Percentiles rank a stretch among this genome's conserved stretches.
These are phyloP conservation scores for Rattus rattus DNA, from an alignment of 2,113 vertebrate species.

Conservation along the genomic window DNA sequence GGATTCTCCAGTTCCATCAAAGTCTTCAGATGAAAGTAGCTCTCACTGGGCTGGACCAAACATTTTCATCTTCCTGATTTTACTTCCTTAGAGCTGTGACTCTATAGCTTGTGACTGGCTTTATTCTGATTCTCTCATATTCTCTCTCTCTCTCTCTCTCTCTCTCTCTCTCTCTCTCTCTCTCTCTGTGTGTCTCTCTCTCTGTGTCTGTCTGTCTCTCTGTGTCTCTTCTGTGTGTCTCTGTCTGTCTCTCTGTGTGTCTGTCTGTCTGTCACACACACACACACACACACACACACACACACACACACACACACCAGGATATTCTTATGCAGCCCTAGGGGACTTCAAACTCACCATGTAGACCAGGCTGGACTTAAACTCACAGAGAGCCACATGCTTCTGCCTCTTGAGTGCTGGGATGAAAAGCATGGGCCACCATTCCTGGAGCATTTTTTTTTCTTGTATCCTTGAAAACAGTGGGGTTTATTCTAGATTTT, in stretches of 20 bases:
- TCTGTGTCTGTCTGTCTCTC: too few relatives aligned
- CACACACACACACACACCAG: too few relatives aligned
- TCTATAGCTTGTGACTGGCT: not conserved
- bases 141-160: too few relatives aligned
- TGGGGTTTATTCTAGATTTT: not conserved
- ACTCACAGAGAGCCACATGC: not conserved
- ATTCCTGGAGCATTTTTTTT: not conserved
- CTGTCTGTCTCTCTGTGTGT: too few relatives aligned
- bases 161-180: too few relatives aligned
- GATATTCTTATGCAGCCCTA: not conserved
- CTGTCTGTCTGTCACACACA: too few relatives aligned
- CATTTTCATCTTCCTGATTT: not conserved
- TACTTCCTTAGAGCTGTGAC: not conserved
- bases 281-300: too few relatives aligned
- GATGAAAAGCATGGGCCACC: not conserved
- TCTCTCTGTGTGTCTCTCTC: too few relatives aligned
- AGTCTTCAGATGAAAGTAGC: too few relatives aligned
- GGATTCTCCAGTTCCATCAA: not conserved
- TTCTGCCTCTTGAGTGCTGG: not conserved
- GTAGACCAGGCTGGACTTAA: not conserved
- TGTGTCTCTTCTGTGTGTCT: too few relatives aligned
- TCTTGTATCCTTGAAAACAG: not conserved
- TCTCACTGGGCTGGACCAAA: not conserved
- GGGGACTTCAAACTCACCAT: not conserved
- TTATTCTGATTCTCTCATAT: too few relatives aligned